Base-by-base conservation (phyloP, 1,140 invertebrate species). In the Drosophila prosaltans region DNA sequence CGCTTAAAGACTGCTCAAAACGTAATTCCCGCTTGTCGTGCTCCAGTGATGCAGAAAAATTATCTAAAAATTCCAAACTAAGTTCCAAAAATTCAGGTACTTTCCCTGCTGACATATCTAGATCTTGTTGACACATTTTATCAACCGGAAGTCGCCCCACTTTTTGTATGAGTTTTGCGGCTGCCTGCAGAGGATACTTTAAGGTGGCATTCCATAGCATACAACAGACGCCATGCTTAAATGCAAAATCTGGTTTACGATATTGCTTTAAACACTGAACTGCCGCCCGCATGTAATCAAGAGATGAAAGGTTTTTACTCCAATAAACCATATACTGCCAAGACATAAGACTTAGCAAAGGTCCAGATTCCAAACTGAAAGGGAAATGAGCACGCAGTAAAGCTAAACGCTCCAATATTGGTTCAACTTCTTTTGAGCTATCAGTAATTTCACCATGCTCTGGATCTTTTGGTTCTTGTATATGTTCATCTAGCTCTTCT, bases 261-360 rank as follows among this genome's bases (percentile, higher is more conserved):
- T 89, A 93, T 69, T 72, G 65, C 10, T 43, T 26, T 10, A 96
- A 91, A 83, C 95, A 96, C 45, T 92, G 92, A 1, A 97, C 78
- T 0, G 95, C 94, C 9, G 95, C 94, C 70, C 94, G 92, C 2
- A 97, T 92, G 76, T 94, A 92, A 2, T 94, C 92, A n/a, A 96
- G 93, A 63, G 94, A 93, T 57, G 95, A 94, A 67, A 96, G 94
- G 77, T 96, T 94, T 92, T 96, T 97, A 91, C 96, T 96, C 97
- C 97, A 98, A 61, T 94, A 94, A 71, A 96, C 94, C 66, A 96
- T 94, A 92, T 97, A 97, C 91, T 98, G 97, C 98, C 97, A 98
- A 78, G 95, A 95, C 93, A 98, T 95, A 92, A 98, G 97, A 9
- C 95, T 95, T 40, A 98, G 92, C 32, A 98, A 92, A 39, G 96